A percentile compares a stretch with the other conserved stretches of the same genome.
Conservation (phyloP, 2,113 vertebrate genomes). For the Riparia riparia region DNA sequence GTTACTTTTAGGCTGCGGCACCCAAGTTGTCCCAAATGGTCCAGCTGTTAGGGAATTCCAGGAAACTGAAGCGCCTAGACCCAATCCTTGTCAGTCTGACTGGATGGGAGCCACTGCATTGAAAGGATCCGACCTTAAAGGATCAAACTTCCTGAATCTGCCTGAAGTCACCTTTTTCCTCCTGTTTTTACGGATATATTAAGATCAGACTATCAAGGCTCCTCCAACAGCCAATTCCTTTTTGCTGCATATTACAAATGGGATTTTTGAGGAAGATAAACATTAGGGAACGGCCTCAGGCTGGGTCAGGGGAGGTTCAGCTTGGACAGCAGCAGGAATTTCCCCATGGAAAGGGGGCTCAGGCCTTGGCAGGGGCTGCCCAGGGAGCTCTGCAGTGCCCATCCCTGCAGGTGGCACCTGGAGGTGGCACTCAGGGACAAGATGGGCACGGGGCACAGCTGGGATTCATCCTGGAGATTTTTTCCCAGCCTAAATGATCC, state of each 20-base stretch:
- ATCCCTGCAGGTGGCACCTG: background rate
- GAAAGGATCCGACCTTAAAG: background rate
- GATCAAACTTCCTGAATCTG: background rate
- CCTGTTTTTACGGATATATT: background rate
- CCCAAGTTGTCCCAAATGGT: background rate
- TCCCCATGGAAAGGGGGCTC: background rate
- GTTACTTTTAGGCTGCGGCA: background rate
- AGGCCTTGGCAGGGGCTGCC: background rate
- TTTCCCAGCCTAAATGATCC: background rate
- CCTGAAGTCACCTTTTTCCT: background rate
- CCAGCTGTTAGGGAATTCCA: background rate
- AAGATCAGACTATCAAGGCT: background rate
- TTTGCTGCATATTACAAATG: background rate
- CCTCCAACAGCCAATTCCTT: background rate
- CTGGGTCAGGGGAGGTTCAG: background rate
- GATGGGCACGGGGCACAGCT: fast-evolving
- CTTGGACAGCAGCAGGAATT: fast-evolving
- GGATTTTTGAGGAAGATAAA: background rate
- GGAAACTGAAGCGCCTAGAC: background rate
- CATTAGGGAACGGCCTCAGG: background rate
- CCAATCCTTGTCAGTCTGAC: background rate
- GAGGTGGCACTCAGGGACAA: background rate
- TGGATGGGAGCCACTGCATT: background rate
- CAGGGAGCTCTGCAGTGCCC: background rate
- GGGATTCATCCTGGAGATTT: background rate